phyloP scores from a whole-genome alignment of 2,797 vertebrate species.

The Garrulus glandarius region DNA sequence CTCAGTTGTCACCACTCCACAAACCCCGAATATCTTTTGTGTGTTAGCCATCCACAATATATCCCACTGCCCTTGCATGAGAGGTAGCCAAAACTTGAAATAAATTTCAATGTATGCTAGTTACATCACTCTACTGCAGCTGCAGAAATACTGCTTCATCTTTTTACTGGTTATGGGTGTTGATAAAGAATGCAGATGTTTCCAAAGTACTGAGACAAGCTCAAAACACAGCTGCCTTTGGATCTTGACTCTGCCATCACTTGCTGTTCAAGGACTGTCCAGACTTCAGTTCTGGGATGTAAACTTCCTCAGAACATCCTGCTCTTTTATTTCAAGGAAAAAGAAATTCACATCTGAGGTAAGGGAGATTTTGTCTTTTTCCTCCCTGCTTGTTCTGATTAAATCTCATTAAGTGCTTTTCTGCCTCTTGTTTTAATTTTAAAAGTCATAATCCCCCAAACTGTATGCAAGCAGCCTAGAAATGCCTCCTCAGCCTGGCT shows the following conservation, averaged over 20 bases:
- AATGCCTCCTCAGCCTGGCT: neutral
- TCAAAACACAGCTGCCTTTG: conserved; percentile 40
- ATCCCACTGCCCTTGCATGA: neutral
- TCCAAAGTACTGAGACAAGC: conserved; percentile 57
- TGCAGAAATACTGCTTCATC: conserved; percentile 50
- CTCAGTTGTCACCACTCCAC: neutral
- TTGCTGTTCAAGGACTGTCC: conserved; percentile 60
- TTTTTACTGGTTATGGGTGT: conserved; percentile 29
- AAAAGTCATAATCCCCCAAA: neutral
- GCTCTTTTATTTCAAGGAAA: conserved; percentile 32
- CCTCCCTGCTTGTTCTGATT: neutral
- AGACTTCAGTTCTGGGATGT: conserved; percentile 28
- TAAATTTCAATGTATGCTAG: neutral
- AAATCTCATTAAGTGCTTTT: neutral
- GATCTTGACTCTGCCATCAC: conserved; percentile 41
- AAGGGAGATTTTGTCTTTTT: neutral
- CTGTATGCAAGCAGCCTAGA: neutral
- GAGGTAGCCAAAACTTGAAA: conserved; percentile 27
- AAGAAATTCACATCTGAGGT: conserved; percentile 15
- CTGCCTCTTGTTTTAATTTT: conserved; percentile 14
- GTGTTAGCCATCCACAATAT: neutral
- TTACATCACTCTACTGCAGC: conserved; percentile 39
- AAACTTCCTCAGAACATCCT: conserved; percentile 55
- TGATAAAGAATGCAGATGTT: conserved; percentile 63
- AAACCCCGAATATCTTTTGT: neutral